Conservation (phyloP, 2,113 vertebrate genomes). For the Sinocyclocheilus anshuiensis region DNA sequence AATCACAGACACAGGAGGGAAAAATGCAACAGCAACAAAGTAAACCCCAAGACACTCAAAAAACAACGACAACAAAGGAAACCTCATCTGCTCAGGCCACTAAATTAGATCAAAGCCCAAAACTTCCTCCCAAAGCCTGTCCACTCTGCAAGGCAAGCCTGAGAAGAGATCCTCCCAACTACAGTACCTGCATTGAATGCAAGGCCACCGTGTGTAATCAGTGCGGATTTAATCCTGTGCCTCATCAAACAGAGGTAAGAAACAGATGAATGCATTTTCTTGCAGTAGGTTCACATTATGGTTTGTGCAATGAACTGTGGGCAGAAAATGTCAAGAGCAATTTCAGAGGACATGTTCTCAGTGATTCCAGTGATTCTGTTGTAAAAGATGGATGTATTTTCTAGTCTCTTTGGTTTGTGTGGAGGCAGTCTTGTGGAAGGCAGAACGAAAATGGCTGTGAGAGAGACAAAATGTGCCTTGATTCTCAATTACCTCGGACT, state of each 20-base stretch:
- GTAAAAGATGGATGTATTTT: conserved; percentile 31
- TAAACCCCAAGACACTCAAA: conserved; percentile 49
- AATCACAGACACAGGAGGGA: conserved; percentile 57
- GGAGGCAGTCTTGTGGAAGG: conserved; percentile 19
- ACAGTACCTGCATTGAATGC: conserved; percentile 90
- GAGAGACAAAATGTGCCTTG: conserved; percentile 34
- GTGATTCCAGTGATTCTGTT: conserved; percentile 9
- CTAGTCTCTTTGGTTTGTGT: conserved; percentile 22
- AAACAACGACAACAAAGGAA: conserved; percentile 65
- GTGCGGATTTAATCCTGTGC: conserved; percentile 95
- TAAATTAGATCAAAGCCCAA: conserved; percentile 55
- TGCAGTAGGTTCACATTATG: conserved; percentile 24
- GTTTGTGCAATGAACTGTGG: conserved; percentile 41
- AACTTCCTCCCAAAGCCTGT: conserved; percentile 70
- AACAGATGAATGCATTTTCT: conserved; percentile 52
- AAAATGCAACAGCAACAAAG: conserved; percentile 61
- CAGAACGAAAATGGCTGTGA: neutral
- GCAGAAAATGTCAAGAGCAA: conserved; percentile 14
- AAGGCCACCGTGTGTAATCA: conserved; percentile 88
- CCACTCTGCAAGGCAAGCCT: conserved; percentile 88
- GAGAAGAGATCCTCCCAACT: conserved; percentile 86
- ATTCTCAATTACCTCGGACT: conserved; percentile 21
- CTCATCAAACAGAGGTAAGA: conserved; percentile 84
- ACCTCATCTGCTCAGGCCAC: conserved; percentile 47
- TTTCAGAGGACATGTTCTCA: conserved; percentile 24